Evolutionary conservation across 1,140 invertebrate species (phyloP).

Genomic region (Coenobita brevimanus): DNA sequence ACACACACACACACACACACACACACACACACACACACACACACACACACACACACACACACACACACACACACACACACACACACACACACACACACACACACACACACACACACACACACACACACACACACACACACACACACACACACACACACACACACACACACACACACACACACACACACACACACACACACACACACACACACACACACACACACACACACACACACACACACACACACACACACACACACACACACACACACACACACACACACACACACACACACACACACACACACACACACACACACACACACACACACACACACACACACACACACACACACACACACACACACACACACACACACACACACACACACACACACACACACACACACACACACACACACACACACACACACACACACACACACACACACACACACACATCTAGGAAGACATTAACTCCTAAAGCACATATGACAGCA

Average conservation of each 20-base stretch:
- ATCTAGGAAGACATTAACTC: conserved; percentile 2
- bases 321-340: neutral
- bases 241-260: conserved; percentile 1
- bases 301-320: conserved; percentile 1
- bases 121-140: too few relatives aligned
- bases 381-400: conserved; percentile 1
- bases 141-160: too few relatives aligned
- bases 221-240: neutral
- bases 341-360: neutral
- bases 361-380: conserved; percentile 1
- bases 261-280: conserved; percentile 1
- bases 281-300: conserved; percentile 1
- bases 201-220: neutral
- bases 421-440: conserved; percentile 1
- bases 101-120: too few relatives aligned
- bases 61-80: too few relatives aligned
- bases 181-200: neutral
- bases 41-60: too few relatives aligned
- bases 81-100: too few relatives aligned
- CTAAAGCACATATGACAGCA: too few relatives aligned
- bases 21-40: too few relatives aligned
- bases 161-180: neutral
- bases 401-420: conserved; percentile 1
- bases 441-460: conserved; percentile 1
- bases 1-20: too few relatives aligned